Evolutionary conservation across 2,797 vertebrate species (phyloP), one percentile per base, ranked within the genome.

Genomic region (Crypturellus tataupa): DNA sequence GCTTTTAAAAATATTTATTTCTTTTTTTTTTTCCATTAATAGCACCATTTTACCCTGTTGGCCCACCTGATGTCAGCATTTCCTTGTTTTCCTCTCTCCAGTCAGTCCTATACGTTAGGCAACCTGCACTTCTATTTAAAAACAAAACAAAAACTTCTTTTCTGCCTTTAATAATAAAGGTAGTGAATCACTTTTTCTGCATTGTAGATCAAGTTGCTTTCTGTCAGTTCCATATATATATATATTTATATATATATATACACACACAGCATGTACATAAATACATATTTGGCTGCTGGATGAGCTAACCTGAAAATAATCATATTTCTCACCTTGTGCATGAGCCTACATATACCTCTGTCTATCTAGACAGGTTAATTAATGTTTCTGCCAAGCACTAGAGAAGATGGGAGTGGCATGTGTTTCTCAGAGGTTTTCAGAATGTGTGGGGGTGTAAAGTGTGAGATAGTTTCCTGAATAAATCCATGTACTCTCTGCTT

Each of bases 301-400:
- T 73, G 89, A 96, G 78, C 89, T 92, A 95, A 95, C 85, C 87
- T 51, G 94, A 82, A 93, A 95, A 89, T 83, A 92, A 93, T 97
- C 84, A 24, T 90, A 82, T 87, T 94, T 55, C 92, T 92, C 89
- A 87, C 51, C 77, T 86, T 80, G 94, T 95, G 90, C 96, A 89
- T 51, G 91, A 93, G 97, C 88, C 96, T 97, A 72, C 94, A 37
- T 37, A 46, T 77, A 29, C 64, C 83, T 55, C 65, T 47, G 59
- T 80, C 70, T 75, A 84, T 96, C 96, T 90, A 94, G 95, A 85
- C 94, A 83, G 96, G 97, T 95, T 97, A 98, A 98, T 97, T 96
- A 93, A 33, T 82, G 89, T 94, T 96, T 87, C 94, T 95, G 80
- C 71, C 65, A 24, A 80, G 82, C 33, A 71, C 68, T 4, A 11